Conservation (phyloP, 2,797 vertebrate species). For the Gobionotothen gibberifrons region DNA sequence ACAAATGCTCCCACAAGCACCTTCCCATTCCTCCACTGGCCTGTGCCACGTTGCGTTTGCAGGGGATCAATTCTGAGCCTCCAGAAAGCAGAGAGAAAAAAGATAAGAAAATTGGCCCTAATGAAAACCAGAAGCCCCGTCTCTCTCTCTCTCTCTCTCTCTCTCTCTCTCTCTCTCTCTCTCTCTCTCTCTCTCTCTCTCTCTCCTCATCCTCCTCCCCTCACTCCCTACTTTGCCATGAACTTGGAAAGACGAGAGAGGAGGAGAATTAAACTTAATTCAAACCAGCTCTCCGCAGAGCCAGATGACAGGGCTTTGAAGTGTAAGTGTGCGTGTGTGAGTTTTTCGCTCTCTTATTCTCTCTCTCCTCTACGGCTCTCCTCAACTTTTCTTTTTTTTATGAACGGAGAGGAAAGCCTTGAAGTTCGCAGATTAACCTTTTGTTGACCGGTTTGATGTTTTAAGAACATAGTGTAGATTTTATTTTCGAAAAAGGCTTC, state of each 20-base stretch:
- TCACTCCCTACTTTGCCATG: constrained; percentile 85
- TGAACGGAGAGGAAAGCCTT: constrained; percentile 88
- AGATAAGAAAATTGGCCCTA: constrained; percentile 97
- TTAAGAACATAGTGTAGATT: constrained; percentile 44
- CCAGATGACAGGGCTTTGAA: constrained; percentile 93
- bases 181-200: constrained; percentile 18
- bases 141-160: constrained; percentile 33
- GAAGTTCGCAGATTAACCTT: constrained; percentile 82
- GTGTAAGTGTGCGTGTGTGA: constrained; percentile 83
- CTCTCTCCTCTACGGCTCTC: constrained; percentile 62
- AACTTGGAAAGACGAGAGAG: constrained; percentile 88
- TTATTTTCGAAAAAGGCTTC: constrained; percentile 33
- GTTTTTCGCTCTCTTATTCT: constrained; percentile 70
- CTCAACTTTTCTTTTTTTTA: constrained; percentile 64
- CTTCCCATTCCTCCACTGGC: constrained; percentile 83
- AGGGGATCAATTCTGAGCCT: constrained; percentile 88
- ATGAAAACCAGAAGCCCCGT: constrained; percentile 92
- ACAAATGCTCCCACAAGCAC: constrained; percentile 70
- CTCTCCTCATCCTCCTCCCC: constrained; percentile 28
- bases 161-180: constrained; percentile 5
- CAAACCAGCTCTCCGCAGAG: constrained; percentile 89
- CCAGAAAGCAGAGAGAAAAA: constrained; percentile 86
- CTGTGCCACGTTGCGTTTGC: constrained; percentile 92
- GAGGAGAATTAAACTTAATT: constrained; percentile 92
- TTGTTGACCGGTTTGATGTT: constrained; percentile 57